Evolutionary conservation across 2,113 vertebrate genomes (phyloP).

Genomic region (Elanus axillaris): DNA sequence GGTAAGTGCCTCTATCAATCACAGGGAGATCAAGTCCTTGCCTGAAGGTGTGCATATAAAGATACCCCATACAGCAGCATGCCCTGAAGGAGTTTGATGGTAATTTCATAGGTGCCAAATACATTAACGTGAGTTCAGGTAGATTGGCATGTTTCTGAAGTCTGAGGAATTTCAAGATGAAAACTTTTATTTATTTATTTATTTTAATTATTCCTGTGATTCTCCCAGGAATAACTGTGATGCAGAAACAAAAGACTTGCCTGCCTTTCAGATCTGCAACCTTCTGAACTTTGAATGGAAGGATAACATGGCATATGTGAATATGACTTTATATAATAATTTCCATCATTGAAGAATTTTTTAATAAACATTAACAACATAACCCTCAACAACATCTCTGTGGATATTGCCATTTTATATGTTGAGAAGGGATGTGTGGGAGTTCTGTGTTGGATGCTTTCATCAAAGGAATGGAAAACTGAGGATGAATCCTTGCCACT

Average conservation of each 20-base stretch:
- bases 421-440: not conserved
- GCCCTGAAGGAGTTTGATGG: not conserved
- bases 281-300: not conserved
- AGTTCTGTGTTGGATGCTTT: not conserved
- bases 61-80: not conserved
- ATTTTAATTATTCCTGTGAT: not conserved
- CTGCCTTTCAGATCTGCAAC: not conserved
- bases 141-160: not conserved
- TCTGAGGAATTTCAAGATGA: not conserved
- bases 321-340: not conserved
- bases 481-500: not conserved
- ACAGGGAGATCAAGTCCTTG: constrained; percentile 26
- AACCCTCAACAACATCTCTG: not conserved
- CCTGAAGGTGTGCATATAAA: constrained; percentile 27
- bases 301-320: not conserved
- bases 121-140: not conserved
- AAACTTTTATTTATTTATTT: not conserved
- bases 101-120: constrained; percentile 6
- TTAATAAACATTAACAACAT: constrained; percentile 22
- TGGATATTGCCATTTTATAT: not conserved
- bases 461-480: not conserved
- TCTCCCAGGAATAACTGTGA: constrained; percentile 27
- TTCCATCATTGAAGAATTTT: constrained; percentile 52
- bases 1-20: constrained; percentile 35
- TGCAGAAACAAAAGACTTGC: not conserved